Evolutionary conservation across 1,140 invertebrate species (phyloP).

Genomic region (Sycophaga agraensis): DNA sequence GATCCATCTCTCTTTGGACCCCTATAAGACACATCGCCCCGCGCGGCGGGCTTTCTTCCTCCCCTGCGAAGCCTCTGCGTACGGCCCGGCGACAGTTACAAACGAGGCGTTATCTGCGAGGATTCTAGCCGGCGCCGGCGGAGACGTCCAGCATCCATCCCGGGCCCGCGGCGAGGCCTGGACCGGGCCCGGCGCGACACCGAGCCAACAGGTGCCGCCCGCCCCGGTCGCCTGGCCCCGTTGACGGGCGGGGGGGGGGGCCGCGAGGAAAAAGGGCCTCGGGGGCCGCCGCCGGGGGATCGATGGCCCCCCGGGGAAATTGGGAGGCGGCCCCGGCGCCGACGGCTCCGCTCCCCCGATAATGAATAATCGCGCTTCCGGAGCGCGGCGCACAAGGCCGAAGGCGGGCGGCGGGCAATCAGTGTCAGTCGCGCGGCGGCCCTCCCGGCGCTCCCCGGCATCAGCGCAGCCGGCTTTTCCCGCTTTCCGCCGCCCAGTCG

Average conservation of each 20-base stretch:
- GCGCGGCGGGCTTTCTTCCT: conserved; percentile 24
- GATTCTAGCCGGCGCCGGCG: conserved; percentile 35
- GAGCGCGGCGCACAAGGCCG: no score
- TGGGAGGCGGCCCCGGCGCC: conserved; percentile 14
- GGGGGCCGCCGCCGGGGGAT: conserved; percentile 26
- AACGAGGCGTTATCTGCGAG: conserved; percentile 54
- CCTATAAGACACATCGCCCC: neutral
- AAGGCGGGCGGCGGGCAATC: no score
- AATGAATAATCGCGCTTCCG: conserved; percentile 31
- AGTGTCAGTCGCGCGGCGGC: no score
- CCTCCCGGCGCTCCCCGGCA: no score
- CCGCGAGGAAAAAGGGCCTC: conserved; percentile 4
- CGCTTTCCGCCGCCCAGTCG: neutral
- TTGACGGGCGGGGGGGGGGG: neutral
- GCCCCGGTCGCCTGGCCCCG: neutral
- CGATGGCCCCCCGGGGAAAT: conserved; percentile 29
- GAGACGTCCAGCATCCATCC: conserved; percentile 34
- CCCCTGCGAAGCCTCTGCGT: neutral
- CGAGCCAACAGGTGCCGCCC: no score
- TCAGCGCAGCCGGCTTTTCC: neutral
- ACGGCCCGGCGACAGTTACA: conserved; percentile 48
- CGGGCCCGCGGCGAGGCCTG: neutral
- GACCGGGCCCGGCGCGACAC: no score
- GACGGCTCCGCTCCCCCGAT: conserved; percentile 26
- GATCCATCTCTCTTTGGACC: neutral